Evolutionary conservation across 2,113 vertebrate genomes (phyloP).

Genomic region (Labeo catla): DNA sequence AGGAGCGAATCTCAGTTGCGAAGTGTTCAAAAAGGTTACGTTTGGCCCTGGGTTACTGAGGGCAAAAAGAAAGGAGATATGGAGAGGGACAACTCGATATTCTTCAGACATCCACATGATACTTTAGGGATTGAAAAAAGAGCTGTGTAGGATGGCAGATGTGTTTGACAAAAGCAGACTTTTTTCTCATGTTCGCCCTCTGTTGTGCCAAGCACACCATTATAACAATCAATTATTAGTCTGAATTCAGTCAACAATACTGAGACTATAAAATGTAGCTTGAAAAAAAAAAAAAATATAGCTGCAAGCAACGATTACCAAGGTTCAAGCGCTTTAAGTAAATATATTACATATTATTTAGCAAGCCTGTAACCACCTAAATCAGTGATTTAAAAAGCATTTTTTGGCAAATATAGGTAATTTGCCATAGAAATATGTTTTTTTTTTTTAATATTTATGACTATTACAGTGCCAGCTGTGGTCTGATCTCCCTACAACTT

Average conservation of each 20-base stretch:
- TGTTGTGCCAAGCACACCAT: not conserved
- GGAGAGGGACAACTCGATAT: not conserved
- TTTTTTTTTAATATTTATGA: too few species aligned
- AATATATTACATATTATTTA: too few species aligned
- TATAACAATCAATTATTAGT: not conserved
- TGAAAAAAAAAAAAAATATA: not conserved
- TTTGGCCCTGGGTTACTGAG: conserved; percentile 35
- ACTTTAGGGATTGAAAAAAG: not conserved
- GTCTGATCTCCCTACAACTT: too few species aligned
- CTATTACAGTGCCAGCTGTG: too few species aligned
- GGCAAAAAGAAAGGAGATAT: conserved; percentile 30
- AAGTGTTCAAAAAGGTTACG: not conserved
- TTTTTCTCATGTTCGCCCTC: not conserved
- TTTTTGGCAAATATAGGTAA: too few species aligned
- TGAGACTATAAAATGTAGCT: not conserved
- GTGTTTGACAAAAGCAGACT: not conserved
- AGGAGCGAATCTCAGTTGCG: conserved; percentile 1
- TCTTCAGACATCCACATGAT: conserved; percentile 6
- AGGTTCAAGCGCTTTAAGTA: too few species aligned
- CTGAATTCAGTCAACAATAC: not conserved
- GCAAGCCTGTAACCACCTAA: too few species aligned
- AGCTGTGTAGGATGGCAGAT: not conserved
- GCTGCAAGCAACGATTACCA: too few species aligned
- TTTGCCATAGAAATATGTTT: too few species aligned
- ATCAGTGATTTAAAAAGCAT: too few species aligned